Base-by-base conservation (phyloP, 2,888 invertebrate species). In the Shargacucullia verbasci region DNA sequence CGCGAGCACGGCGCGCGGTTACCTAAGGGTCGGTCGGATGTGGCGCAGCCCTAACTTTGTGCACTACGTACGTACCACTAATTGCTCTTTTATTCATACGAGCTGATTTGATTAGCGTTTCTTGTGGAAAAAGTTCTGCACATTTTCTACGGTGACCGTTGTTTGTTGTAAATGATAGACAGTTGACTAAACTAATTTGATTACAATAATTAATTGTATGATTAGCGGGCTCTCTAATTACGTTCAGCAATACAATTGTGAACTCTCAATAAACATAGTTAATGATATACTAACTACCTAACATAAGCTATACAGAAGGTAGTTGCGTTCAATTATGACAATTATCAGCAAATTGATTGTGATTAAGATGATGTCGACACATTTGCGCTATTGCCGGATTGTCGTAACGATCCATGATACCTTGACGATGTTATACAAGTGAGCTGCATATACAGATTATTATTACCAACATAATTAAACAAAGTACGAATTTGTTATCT, bases 281-380 rank as follows among this genome's bases (percentile, higher is more conserved):
- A 49, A 50, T 44, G 43, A 45, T 52, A 15, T 38, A 13, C 41
- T 43, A 20, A 37, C 8, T 20, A 35, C 10, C 13, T 44, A 45
- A 44, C 38, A 46, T 47, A 25, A 41, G 34, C 37, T 39, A 31
- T 43, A 15, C 20, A 49, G 34, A 37, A 44, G 20, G 15, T 54
- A 45, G 52, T 43, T 35, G 43, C 12, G n/a, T 46, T 41, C 45
- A 52, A 76, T 60, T 64, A 55, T 38, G 44, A 39, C 46, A 54
- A 76, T 73, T 69, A 76, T 52, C 62, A 40, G 40, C 40, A 44
- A 63, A 76, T 61, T 76, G 70, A 66, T 73, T 20, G 60, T 48
- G 53, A 76, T 69, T 53, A 48, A 52, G 57, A 45, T 31, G 38
- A 27, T 44, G 52, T 46, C 39, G 27, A 45, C 41, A 38, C 52